A percentile compares a stretch with the other conserved stretches of the same genome.
phyloP scores from a whole-genome alignment of 2,888 invertebrate genomes.

The Lypha dubia region DNA sequence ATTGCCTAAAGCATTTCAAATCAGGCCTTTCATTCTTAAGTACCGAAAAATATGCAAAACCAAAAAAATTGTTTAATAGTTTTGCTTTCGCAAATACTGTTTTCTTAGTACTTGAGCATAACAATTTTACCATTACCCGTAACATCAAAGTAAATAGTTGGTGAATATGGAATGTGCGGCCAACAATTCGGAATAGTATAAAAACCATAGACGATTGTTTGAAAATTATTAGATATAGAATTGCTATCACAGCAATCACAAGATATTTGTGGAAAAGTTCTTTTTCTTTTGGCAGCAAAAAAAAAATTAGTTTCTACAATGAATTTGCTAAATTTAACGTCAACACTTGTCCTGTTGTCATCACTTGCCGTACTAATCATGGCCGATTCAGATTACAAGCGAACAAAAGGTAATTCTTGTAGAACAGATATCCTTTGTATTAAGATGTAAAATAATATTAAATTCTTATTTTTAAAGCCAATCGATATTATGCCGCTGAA shows the following conservation, averaged over 20 bases:
- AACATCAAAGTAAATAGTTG: conserved; percentile 41
- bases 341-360: conserved; percentile 71
- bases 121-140: conserved; percentile 39
- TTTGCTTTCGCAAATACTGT: conserved; percentile 59
- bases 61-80: conserved; percentile 55
- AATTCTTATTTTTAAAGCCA: background rate
- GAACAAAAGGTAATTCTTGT: conserved; percentile 71
- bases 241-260: conserved; percentile 76
- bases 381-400: conserved; percentile 61
- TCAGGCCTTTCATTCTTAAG: conserved; percentile 44
- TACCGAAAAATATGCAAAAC: too few relatives aligned
- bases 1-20: conserved; percentile 64
- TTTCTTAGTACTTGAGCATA: conserved; percentile 58
- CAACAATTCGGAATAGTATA: conserved; percentile 74
- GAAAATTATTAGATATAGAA: conserved; percentile 77
- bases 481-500: conserved; percentile 25
- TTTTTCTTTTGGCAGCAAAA: background rate
- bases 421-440: background rate
- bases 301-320: conserved; percentile 64
- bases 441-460: background rate
- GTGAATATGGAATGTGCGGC: conserved; percentile 1
- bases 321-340: conserved; percentile 67
- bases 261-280: background rate
- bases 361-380: conserved; percentile 60
- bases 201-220: conserved; percentile 74